Conservation (phyloP, 2,888 invertebrate species). For the Andrena chrysosceles region DNA sequence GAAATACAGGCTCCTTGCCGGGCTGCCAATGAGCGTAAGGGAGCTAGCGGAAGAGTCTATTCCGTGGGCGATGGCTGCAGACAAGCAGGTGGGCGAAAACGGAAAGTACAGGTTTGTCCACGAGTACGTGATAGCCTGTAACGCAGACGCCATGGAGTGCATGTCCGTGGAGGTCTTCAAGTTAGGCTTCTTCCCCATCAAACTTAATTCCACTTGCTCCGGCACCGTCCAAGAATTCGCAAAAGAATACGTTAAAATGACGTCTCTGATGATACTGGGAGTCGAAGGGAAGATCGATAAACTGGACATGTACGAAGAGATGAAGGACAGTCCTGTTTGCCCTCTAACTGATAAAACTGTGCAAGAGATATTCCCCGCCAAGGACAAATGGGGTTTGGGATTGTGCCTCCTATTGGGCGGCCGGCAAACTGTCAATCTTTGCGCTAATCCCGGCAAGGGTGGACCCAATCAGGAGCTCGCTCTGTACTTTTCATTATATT, state of each 20-base stretch:
- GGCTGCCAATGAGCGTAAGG: constrained; percentile 79
- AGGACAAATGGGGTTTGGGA: constrained; percentile 77
- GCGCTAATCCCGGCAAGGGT: constrained; percentile 85
- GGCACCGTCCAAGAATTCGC: constrained; percentile 65
- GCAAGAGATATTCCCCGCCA: constrained; percentile 74
- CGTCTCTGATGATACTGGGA: constrained; percentile 75
- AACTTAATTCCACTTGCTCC: constrained; percentile 64
- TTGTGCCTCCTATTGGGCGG: constrained; percentile 88
- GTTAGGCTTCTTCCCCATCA: constrained; percentile 73
- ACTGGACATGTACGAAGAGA: constrained; percentile 73
- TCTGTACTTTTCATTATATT: constrained; percentile 83
- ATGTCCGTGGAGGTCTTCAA: constrained; percentile 71
- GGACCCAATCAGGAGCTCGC: constrained; percentile 90
- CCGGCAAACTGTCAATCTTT: constrained; percentile 87
- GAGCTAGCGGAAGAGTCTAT: constrained; percentile 64
- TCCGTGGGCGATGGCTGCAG: constrained; percentile 45
- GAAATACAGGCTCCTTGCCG: constrained; percentile 82
- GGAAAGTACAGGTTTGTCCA: constrained; percentile 73
- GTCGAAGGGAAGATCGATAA: constrained; percentile 74
- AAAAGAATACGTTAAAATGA: constrained; percentile 74
- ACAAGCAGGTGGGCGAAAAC: constrained; percentile 62
- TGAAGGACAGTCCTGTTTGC: constrained; percentile 72
- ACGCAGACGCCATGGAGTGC: constrained; percentile 72
- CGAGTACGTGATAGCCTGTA: constrained; percentile 71
- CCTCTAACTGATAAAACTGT: constrained; percentile 71